Conservation (phyloP, 2,888 invertebrate species). For the Drosophila borealis region DNA sequence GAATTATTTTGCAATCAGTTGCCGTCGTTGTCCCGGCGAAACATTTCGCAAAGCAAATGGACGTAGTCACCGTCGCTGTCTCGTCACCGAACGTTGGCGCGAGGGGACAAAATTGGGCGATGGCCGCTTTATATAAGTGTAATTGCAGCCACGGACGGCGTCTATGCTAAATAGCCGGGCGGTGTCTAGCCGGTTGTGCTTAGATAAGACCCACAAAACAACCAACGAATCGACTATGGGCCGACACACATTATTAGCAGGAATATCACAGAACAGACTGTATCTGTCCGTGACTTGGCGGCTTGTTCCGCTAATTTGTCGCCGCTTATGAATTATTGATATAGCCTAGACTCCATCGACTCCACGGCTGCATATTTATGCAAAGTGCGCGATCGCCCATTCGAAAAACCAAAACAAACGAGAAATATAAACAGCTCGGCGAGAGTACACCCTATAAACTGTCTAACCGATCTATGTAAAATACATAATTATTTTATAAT, state of each 20-base stretch:
- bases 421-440: neutral
- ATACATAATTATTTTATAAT: neutral
- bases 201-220: slow-evolving; percentile 48
- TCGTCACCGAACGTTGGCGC: neutral
- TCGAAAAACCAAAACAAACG: slow-evolving; percentile 27
- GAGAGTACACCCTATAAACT: neutral
- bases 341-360: slow-evolving; percentile 49
- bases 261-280: slow-evolving; percentile 32
- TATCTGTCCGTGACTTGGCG: slow-evolving; percentile 68
- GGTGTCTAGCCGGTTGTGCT: slow-evolving; percentile 58
- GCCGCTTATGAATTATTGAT: slow-evolving; percentile 75
- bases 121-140: slow-evolving; percentile 66
- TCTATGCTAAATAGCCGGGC: slow-evolving; percentile 72
- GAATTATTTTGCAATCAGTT: slow-evolving; percentile 76
- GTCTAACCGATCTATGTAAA: neutral
- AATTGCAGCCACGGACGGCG: slow-evolving; percentile 52
- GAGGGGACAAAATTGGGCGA: slow-evolving; percentile 16
- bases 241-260: slow-evolving; percentile 18
- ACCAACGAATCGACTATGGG: slow-evolving; percentile 11
- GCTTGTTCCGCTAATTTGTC: slow-evolving; percentile 76
- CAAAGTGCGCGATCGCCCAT: slow-evolving; percentile 27
- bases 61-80: slow-evolving; percentile 20
- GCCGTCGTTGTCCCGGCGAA: slow-evolving; percentile 24
- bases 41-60: slow-evolving; percentile 23
- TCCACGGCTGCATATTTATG: slow-evolving; percentile 56